Percentiles rank a stretch among this genome's conserved stretches.
Evolutionary conservation across 2,888 invertebrate genomes (phyloP).

Genomic region (Ochropacha duplaris): DNA sequence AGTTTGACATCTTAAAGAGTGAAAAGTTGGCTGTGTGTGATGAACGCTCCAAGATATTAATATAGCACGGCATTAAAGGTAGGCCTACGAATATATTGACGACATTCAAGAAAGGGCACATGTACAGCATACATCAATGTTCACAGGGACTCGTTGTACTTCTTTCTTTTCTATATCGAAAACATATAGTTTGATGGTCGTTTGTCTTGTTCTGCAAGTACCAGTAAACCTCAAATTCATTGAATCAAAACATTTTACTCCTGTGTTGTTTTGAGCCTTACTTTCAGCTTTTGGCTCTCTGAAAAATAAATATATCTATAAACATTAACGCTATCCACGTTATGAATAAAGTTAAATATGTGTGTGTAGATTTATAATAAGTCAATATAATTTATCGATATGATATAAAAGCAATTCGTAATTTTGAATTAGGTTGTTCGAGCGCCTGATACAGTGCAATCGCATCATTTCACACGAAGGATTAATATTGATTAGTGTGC

Average conservation of each 20-base stretch:
- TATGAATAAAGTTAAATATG: too few relatives aligned
- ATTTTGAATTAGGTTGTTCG: too few relatives aligned
- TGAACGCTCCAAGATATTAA: background rate
- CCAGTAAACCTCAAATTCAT: background rate
- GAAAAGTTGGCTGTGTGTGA: too few relatives aligned
- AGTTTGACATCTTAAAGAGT: too few relatives aligned
- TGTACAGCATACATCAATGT: background rate
- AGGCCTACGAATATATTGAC: too few relatives aligned
- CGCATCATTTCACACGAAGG: too few relatives aligned
- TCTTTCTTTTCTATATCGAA: background rate
- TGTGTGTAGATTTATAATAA: too few relatives aligned
- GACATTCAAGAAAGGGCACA: background rate
- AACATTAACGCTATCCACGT: background rate
- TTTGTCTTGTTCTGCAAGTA: background rate
- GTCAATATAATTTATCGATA: too few relatives aligned
- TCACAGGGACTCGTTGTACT: background rate
- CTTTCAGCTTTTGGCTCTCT: background rate
- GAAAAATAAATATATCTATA: background rate
- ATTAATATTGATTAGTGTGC: too few relatives aligned
- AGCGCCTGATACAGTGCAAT: too few relatives aligned
- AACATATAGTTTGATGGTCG: background rate
- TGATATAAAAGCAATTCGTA: too few relatives aligned
- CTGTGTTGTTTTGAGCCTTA: background rate
- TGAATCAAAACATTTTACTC: background rate
- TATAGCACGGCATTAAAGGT: background rate